Evolutionary conservation across 2,797 vertebrate genomes (phyloP).

Genomic region (Merluccius polli): DNA sequence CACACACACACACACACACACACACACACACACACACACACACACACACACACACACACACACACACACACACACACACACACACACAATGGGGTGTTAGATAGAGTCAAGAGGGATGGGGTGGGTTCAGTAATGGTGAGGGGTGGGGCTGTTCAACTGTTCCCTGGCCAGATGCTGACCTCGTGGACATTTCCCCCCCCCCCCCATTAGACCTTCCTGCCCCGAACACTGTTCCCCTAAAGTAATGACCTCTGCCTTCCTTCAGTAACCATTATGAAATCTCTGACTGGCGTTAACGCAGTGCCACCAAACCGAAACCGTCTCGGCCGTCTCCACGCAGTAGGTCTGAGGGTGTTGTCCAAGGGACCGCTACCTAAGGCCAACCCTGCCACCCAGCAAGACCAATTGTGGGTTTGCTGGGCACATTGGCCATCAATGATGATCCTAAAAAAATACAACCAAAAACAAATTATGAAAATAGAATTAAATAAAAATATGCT

Average conservation of each 20-base stretch:
- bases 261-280: slow-evolving; percentile 64
- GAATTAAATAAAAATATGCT: slow-evolving; percentile 5
- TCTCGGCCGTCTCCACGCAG: slow-evolving; percentile 12
- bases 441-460: slow-evolving; percentile 17
- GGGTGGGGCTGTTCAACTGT: slow-evolving; percentile 57
- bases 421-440: slow-evolving; percentile 44
- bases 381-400: slow-evolving; percentile 51
- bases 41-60: slow-evolving; percentile 13
- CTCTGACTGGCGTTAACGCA: slow-evolving; percentile 68
- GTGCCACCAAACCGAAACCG: slow-evolving; percentile 60
- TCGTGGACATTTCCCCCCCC: slow-evolving; percentile 30
- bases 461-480: slow-evolving; percentile 32
- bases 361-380: slow-evolving; percentile 22
- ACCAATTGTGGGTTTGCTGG: slow-evolving; percentile 48
- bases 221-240: slow-evolving; percentile 16
- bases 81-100: slow-evolving; percentile 33
- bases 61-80: slow-evolving; percentile 17
- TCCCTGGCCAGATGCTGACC: slow-evolving; percentile 48
- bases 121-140: slow-evolving; percentile 47
- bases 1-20: slow-evolving; percentile 19
- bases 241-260: slow-evolving; percentile 13
- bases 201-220: slow-evolving; percentile 46
- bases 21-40: slow-evolving; percentile 19
- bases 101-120: slow-evolving; percentile 39
- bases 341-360: slow-evolving; percentile 43